Evolutionary conservation across 2,888 invertebrate genomes (phyloP).

Genomic region (Drosophila buzzatii): DNA sequence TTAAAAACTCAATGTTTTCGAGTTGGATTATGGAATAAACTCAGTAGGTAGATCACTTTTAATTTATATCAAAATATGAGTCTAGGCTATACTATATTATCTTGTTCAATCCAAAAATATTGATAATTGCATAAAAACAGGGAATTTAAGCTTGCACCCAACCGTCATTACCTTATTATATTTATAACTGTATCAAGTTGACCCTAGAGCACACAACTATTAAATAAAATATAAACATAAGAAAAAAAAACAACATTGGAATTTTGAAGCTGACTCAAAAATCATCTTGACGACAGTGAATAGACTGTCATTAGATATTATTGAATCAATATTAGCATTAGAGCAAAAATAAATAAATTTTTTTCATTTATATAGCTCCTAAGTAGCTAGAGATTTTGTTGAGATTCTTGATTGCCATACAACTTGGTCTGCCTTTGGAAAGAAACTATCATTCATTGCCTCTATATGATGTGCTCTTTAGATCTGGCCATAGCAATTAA

Average conservation of each 20-base stretch:
- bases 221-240: too few species aligned
- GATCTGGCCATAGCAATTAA: neutral
- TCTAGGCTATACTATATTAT: too few species aligned
- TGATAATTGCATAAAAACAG: neutral
- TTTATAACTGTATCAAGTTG: too few species aligned
- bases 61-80: neutral
- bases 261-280: neutral
- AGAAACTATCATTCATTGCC: neutral
- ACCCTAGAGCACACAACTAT: too few species aligned
- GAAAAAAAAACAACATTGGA: too few species aligned
- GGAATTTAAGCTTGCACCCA: neutral
- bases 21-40: neutral
- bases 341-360: neutral
- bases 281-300: neutral
- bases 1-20: neutral
- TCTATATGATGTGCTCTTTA: neutral
- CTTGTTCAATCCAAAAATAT: neutral
- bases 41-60: neutral
- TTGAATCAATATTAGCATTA: too few species aligned
- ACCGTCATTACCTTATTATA: neutral
- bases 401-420: neutral
- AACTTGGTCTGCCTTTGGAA: neutral
- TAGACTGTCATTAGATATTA: neutral
- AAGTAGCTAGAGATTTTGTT: neutral
- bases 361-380: neutral